These are phyloP conservation scores for Callocephalon fimbriatum DNA, from an alignment of 2,113 vertebrate genomes.

Conservation along the genomic window DNA sequence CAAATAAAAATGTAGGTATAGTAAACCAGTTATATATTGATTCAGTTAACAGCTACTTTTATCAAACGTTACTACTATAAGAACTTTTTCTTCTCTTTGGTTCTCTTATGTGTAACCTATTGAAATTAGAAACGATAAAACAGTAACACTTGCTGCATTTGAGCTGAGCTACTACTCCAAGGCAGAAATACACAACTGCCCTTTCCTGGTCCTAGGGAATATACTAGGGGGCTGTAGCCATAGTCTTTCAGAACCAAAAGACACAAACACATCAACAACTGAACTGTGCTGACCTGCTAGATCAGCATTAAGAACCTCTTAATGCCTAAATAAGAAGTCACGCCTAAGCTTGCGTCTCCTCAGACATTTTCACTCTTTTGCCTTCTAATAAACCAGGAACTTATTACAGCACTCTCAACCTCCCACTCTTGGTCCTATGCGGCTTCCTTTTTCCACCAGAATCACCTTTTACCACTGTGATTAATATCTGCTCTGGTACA, in stretches of 20 bases:
- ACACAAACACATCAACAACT: background rate
- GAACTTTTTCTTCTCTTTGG: background rate
- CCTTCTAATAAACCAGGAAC: background rate
- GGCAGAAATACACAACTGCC: background rate
- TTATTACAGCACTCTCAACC: background rate
- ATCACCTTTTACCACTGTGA: background rate
- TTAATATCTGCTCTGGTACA: background rate
- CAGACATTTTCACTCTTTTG: background rate
- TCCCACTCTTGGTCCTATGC: background rate
- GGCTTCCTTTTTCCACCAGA: background rate
- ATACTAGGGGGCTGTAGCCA: background rate
- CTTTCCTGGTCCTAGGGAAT: background rate
- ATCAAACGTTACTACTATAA: background rate
- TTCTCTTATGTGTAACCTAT: background rate
- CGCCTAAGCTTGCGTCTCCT: background rate
- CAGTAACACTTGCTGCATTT: background rate
- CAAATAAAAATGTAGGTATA: background rate
- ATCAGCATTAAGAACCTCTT: background rate
- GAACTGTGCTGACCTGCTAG: background rate
- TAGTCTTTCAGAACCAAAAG: background rate
- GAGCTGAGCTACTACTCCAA: background rate
- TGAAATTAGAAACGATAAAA: background rate
- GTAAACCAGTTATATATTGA: background rate
- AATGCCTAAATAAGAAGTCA: background rate
- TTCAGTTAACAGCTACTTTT: background rate